Evolutionary conservation across 2,113 vertebrate genomes (phyloP).

Genomic region (Laticauda colubrina): DNA sequence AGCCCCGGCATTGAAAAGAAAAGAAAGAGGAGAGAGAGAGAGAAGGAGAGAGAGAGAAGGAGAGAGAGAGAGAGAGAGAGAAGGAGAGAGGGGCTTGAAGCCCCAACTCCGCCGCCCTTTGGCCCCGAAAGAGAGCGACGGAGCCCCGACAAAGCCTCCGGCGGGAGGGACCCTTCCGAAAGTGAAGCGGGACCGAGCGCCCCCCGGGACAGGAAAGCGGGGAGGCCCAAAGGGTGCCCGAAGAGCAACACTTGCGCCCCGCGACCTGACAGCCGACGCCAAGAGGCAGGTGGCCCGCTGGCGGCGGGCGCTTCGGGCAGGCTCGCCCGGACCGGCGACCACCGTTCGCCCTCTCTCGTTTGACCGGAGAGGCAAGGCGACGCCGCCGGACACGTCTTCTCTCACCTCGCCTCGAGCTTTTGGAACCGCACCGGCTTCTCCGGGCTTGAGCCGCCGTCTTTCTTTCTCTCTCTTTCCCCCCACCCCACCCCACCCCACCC

Average conservation of each 20-base stretch:
- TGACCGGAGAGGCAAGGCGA: background rate
- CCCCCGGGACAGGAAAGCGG: no score
- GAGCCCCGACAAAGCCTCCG: background rate
- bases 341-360: constrained; percentile 35
- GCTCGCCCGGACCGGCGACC: constrained; percentile 32
- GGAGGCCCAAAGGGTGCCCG: no score
- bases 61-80: no score
- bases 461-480: no score
- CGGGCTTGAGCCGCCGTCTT: background rate
- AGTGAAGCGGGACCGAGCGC: background rate
- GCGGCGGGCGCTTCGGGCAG: background rate
- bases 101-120: constrained; percentile 22
- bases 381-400: background rate
- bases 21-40: background rate
- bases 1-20: constrained; percentile 13
- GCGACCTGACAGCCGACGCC: background rate
- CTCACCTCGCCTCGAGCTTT: constrained; percentile 9
- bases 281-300: background rate
- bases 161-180: background rate
- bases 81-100: no score
- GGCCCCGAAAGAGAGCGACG: constrained; percentile 50
- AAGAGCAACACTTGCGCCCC: background rate
- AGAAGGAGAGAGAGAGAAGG: no score
- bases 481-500: rapidly evolving
- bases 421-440: background rate